Base-by-base conservation (phyloP, 2,888 invertebrate genomes). In the Ephialtes manifestator region DNA sequence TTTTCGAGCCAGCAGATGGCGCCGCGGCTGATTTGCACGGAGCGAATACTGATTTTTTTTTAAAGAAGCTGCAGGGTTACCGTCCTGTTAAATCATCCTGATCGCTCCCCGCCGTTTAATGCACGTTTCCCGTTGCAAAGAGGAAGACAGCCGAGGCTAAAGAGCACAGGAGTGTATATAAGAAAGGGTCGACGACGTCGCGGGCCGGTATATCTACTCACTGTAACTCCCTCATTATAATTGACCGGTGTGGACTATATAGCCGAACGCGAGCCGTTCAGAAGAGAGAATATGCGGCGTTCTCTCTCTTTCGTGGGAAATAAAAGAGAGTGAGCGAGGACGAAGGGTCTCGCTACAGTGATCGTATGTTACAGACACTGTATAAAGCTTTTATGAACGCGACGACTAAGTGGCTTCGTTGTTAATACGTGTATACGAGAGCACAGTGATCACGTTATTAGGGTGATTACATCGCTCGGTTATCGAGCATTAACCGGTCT, bases 381-480 rank as follows among this genome's bases (percentile, higher is more conserved):
- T 58, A 71, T 51, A 48, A 74, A 76, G 71, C 79, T 82, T 82
- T 76, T 82, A 79, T 60, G 75, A 82, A 82, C 85, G 79, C 75
- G 85, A 75, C 67, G 79, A 79, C 85, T 82, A 80, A 85, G 85
- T 85, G 85, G 85, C 71, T 67, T 39, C 79, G 82, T 82, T 71
- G 63, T 85, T 76, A 75, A 81, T 78, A 74, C 70, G 75, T 82
- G 28, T 67, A 68, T 35, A 71, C 48, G 80, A 75, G 48, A 63
- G 51, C 55, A 35, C 70, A 80, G 72, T 81, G 87, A 89, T 88
- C 87, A 86, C 81, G 86, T 88, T 89, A 89, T 89, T 87, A 87
- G 84, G 82, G 75, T 84, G 87, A 88, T 89, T 89, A 86, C 81
- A 84, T 84, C 86, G 88, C 85, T 77, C 76, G 79, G 81, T 87